Base-by-base conservation (phyloP, 2,888 invertebrate genomes). In the Torymus tubicola region DNA sequence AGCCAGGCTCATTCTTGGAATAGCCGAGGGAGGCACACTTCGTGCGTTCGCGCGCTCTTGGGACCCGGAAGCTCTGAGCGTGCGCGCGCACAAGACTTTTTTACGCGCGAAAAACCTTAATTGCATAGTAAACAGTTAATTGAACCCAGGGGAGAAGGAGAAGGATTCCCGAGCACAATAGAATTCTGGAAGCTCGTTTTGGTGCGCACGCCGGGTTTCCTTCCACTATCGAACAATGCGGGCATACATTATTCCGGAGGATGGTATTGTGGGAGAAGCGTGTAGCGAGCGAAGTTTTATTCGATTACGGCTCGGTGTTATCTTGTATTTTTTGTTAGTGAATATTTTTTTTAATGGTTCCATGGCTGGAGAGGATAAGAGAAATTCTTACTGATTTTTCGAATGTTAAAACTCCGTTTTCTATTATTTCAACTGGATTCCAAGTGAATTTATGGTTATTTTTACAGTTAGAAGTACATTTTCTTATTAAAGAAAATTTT, bases 101-200 rank as follows among this genome's bases (percentile, higher is more conserved):
- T 52, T 60, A n/a, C 18, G 10, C 24, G 60, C 16, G 61, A 76
- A 76, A 76, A 76, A 69, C 24, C 58, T 76, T 63, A 69, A 76
- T 76, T 76, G 76, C 61, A 76, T 55, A 21, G 68, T 68, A 76
- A 76, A 76, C 61, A 76, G 76, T 76, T 76, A 69, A 63, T 76
- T 69, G 68, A 76, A 69, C 67, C 21, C 31, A 11, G 50, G n/a
- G 55, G 67, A 10, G 55, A 13, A n/a, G 18, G 55, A n/a, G 53
- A 12, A 24, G 58, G 52, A 57, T 74, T 74, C 75, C 12, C 58
- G 60, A 60, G 53, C 50, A 68, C 68, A 76, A 76, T 76, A 21
- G 76, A 52, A 76, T 69, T 68, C 55, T 55, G 55, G 50, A 10
- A 18, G 71, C 53, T 67, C 60, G 70, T 72, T 72, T 63, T 63